Conservation (phyloP, 1,140 invertebrate genomes). For the Drosophila leontia region DNA sequence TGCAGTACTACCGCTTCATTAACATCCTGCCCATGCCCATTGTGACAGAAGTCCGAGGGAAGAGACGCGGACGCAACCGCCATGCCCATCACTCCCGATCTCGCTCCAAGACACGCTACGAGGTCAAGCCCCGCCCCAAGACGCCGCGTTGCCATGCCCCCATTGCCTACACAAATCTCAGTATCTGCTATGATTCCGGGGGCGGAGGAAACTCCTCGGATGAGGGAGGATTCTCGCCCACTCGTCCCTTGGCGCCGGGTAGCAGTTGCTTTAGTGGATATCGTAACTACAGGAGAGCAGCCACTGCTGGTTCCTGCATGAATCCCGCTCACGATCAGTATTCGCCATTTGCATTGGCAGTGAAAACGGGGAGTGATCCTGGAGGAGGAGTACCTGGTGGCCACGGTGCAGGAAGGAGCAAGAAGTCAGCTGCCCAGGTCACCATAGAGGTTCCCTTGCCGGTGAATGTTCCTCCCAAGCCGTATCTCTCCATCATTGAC, state of each 20-base stretch:
- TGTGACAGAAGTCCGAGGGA: conserved; percentile 86
- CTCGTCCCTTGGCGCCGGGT: conserved; percentile 66
- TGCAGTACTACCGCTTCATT: conserved; percentile 92
- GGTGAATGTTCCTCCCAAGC: conserved; percentile 85
- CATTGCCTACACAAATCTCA: conserved; percentile 87
- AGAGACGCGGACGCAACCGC: conserved; percentile 84
- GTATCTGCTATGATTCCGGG: conserved; percentile 86
- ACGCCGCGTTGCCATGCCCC: conserved; percentile 87
- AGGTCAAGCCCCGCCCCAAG: conserved; percentile 86
- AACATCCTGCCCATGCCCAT: conserved; percentile 88
- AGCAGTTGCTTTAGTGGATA: conserved; percentile 79
- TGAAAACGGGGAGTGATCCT: conserved; percentile 70
- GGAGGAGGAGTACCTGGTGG: conserved; percentile 21
- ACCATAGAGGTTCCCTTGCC: conserved; percentile 66
- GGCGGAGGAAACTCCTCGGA: conserved; percentile 82
- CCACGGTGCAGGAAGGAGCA: conserved; percentile 21
- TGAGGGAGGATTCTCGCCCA: conserved; percentile 81
- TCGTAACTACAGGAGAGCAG: conserved; percentile 68
- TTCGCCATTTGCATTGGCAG: conserved; percentile 59
- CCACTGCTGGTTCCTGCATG: conserved; percentile 55
- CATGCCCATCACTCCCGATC: conserved; percentile 85
- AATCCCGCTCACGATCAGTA: conserved; percentile 69
- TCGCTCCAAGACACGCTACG: conserved; percentile 85
- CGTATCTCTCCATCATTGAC: conserved; percentile 90
- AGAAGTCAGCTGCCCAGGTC: conserved; percentile 38